A percentile compares a stretch with the other conserved stretches of the same genome.
Conservation (phyloP, 2,797 vertebrate genomes). For the Taenioides sp. region DNA sequence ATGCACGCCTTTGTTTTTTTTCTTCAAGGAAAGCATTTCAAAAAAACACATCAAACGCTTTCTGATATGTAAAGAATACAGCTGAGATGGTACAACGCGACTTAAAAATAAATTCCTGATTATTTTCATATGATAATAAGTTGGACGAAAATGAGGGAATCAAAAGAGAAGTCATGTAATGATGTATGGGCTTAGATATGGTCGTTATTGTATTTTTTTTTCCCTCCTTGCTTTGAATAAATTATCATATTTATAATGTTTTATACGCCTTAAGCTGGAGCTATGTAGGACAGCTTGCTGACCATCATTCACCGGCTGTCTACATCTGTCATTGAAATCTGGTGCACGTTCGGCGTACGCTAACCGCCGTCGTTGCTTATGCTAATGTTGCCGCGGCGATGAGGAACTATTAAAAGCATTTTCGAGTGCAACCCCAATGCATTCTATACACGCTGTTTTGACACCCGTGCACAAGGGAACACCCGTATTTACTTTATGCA, state of each 20-base stretch:
- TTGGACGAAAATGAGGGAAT: conserved; percentile 68
- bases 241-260: conserved; percentile 71
- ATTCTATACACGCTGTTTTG: conserved; percentile 36
- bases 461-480: conserved; percentile 55
- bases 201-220: conserved; percentile 68
- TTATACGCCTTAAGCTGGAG: conserved; percentile 64
- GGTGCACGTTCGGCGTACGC: conserved; percentile 11
- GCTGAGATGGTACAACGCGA: conserved; percentile 51
- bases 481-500: conserved; percentile 66
- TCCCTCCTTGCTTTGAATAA: conserved; percentile 51
- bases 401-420: conserved; percentile 44
- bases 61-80: conserved; percentile 73
- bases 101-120: conserved; percentile 77
- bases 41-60: conserved; percentile 77
- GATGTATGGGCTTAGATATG: conserved; percentile 67
- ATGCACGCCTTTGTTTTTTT: conserved; percentile 76
- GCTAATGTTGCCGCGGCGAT: conserved; percentile 59
- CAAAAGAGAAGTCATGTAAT: conserved; percentile 68
- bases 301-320: conserved; percentile 69
- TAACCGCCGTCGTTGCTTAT: conserved; percentile 58
- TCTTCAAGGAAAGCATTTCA: conserved; percentile 71
- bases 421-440: conserved; percentile 11
- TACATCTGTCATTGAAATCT: conserved; percentile 51
- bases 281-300: conserved; percentile 70
- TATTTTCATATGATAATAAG: conserved; percentile 78